Evolutionary conservation across 2,797 vertebrate species (phyloP).

Genomic region (Morelia viridis): DNA sequence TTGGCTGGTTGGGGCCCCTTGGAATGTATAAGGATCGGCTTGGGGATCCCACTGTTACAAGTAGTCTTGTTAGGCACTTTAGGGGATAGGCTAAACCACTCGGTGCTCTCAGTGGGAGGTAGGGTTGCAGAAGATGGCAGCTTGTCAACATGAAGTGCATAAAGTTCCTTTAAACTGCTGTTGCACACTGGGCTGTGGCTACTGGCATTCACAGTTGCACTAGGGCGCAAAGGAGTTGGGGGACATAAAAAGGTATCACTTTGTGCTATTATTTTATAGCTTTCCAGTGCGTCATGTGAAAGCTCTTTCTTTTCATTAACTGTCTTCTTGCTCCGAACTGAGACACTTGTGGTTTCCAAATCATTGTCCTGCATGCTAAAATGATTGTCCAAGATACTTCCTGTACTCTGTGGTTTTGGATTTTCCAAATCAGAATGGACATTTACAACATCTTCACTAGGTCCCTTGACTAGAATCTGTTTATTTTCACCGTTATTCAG

Average conservation of each 20-base stretch:
- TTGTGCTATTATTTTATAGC: constrained; percentile 64
- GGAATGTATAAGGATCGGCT: constrained; percentile 78
- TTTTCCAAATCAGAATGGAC: constrained; percentile 32
- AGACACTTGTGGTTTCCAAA: constrained; percentile 47
- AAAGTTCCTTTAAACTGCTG: constrained; percentile 68
- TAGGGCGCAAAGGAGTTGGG: constrained; percentile 64
- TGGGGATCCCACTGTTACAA: constrained; percentile 83
- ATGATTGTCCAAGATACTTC: constrained; percentile 28
- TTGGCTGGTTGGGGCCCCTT: constrained; percentile 68
- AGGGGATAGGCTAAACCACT: constrained; percentile 68
- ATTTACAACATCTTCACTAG: neutral
- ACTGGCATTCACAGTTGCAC: constrained; percentile 69
- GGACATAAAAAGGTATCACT: constrained; percentile 71
- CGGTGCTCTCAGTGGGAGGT: constrained; percentile 65
- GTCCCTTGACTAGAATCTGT: constrained; percentile 9
- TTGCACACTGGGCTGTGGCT: constrained; percentile 66
- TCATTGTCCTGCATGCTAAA: constrained; percentile 61
- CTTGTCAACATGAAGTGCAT: constrained; percentile 50
- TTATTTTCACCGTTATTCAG: constrained; percentile 49
- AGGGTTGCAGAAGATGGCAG: constrained; percentile 59
- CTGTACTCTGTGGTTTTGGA: fast-evolving
- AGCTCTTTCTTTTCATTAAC: constrained; percentile 74
- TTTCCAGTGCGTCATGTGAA: constrained; percentile 72
- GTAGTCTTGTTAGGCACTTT: constrained; percentile 79
- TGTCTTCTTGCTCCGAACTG: constrained; percentile 68